Evolutionary conservation across 35 echinoderm and acorn worm species (phyloP).

Genomic region (Anneissia japonica): DNA sequence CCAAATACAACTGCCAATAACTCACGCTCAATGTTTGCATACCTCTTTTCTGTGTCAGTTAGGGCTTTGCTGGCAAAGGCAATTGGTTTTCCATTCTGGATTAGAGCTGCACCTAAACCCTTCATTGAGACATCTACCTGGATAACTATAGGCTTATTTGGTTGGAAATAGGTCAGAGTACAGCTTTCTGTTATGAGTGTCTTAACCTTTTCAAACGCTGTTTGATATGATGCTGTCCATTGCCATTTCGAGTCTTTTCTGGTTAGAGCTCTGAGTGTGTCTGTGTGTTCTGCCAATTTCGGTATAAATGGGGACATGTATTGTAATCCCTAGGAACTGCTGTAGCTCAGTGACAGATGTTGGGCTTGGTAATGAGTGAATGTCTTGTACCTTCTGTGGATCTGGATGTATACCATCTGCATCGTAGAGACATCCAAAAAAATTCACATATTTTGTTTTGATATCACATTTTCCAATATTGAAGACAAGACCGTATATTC

Average conservation of each 20-base stretch:
- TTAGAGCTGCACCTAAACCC: conserved; percentile 42
- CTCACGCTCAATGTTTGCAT: conserved; percentile 46
- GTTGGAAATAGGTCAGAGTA: conserved; percentile 35
- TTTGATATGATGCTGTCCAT: conserved; percentile 15
- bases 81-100: conserved; percentile 20
- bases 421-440: too few relatives aligned
- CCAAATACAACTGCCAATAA: conserved; percentile 61
- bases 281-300: background rate
- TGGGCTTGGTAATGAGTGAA: background rate
- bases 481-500: background rate
- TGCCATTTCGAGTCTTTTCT: conserved; percentile 16
- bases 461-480: background rate
- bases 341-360: conserved; percentile 9
- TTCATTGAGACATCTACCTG: conserved; percentile 34
- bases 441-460: background rate
- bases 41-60: conserved; percentile 37
- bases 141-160: conserved; percentile 11
- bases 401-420: too few relatives aligned
- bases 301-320: conserved; percentile 33
- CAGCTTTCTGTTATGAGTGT: conserved; percentile 17
- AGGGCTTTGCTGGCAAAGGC: conserved; percentile 50
- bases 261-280: background rate
- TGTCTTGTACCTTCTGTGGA: conserved; percentile 26
- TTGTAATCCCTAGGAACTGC: conserved; percentile 7
- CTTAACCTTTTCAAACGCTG: conserved; percentile 26